Evolutionary conservation across 2,113 vertebrate genomes (phyloP), one percentile per base, ranked within the genome.

Genomic region (Burhinus oedicnemus): DNA sequence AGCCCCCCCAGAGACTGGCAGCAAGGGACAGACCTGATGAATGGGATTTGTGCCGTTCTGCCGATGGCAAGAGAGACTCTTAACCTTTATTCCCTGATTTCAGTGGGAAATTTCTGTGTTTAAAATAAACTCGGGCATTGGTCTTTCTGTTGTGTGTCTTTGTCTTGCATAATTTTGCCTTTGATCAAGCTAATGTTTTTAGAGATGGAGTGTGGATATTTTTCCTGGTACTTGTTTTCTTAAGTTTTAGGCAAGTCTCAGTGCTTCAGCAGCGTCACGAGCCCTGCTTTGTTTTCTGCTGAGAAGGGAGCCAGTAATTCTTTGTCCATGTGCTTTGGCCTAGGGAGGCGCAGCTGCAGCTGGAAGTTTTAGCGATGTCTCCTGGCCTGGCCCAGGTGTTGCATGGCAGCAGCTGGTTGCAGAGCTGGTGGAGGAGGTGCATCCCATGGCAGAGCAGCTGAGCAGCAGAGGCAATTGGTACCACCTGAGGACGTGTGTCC

Each of bases 51-150:
- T 38, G 47, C 34, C 5, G 0, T 68, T 57, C 64, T 64, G 55
- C 58, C 66, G 34, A 4, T 47, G 57, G 22, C 45, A 27, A 49
- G 62, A 57, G 47, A 92, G 90, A 42, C 32, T 47, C n/a, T 58
- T 13, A 8, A 52, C 22, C 8, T 47, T 60, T 21, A 4, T 68
- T 76, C 21, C 18, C n/a, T 7, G 8, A 25, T 76, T 72, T 62
- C 54, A 32, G 0, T 2, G 4, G 23, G 81, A n/a, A 51, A 15
- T 42, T n/a, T 61, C 32, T 45, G 23, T 36, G n/a, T 77, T 79
- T 89, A 57, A 88, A 97, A 97, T 97, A 97, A 97, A 97, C 34
- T 47, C 1, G 0, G 66, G 58, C 21, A 6, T 32, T 83, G 77
- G 34, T 44, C 49, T 84, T 80, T 94, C 34, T 87, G 12, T 4